phyloP scores from a whole-genome alignment of 1,140 invertebrate species.

The Lepidostoma basale region DNA sequence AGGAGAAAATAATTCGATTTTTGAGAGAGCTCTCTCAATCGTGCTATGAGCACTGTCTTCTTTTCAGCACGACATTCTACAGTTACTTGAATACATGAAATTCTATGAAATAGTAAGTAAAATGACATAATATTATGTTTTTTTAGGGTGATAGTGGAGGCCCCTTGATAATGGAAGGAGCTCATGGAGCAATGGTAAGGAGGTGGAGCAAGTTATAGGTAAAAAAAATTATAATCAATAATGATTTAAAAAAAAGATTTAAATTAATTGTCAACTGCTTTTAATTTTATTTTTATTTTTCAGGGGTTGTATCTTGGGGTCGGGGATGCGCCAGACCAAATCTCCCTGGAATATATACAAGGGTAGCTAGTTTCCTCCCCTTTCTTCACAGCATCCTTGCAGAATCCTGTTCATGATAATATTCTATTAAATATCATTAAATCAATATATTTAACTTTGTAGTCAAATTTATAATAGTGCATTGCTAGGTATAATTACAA shows the following conservation, averaged over 20 bases:
- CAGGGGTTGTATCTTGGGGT: slow-evolving; percentile 70
- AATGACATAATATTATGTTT: too few relatives aligned
- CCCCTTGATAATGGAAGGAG: slow-evolving; percentile 52
- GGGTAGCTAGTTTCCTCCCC: slow-evolving; percentile 64
- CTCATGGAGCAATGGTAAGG: slow-evolving; percentile 50
- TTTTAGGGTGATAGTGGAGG: slow-evolving; percentile 56
- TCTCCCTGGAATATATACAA: slow-evolving; percentile 73
- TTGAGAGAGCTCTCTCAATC: too few relatives aligned
- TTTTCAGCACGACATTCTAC: too few relatives aligned
- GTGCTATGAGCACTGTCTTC: too few relatives aligned
- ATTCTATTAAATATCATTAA: too few relatives aligned
- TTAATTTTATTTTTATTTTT: slow-evolving; percentile 19
- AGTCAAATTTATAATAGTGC: too few relatives aligned
- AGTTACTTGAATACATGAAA: too few relatives aligned
- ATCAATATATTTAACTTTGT: too few relatives aligned
- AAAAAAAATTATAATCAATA: slow-evolving; percentile 23
- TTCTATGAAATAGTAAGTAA: too few relatives aligned
- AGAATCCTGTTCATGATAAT: slow-evolving; percentile 18
- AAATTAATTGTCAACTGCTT: not conserved
- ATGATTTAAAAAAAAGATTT: not conserved
- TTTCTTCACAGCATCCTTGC: slow-evolving; percentile 33
- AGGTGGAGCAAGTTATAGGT: slow-evolving; percentile 58
- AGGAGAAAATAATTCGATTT: too few relatives aligned
- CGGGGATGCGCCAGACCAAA: slow-evolving; percentile 70
- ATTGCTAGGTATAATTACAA: too few relatives aligned